These are phyloP conservation scores for Lepus europaeus DNA, from an alignment of 2,113 vertebrate genomes.

Conservation along the genomic window DNA sequence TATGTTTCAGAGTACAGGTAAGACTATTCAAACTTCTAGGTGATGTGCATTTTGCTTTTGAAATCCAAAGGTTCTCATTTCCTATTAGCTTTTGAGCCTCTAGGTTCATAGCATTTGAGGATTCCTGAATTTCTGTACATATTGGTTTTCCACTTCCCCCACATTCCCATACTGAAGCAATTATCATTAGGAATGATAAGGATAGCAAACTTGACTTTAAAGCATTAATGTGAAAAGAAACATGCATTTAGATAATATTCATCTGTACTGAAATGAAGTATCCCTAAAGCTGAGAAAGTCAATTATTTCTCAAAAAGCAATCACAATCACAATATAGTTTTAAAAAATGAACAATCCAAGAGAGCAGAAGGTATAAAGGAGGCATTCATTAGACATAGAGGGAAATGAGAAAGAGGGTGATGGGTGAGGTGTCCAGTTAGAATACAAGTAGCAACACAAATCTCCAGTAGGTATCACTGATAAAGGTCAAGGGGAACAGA, in stretches of 20 bases:
- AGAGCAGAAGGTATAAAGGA: not conserved
- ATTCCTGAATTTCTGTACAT: conserved; percentile 36
- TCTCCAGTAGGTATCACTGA: conserved; percentile 83
- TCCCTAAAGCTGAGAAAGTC: conserved; percentile 40
- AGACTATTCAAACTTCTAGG: not conserved
- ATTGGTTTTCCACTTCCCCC: conserved; percentile 45
- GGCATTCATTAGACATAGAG: conserved; percentile 40
- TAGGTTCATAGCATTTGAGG: conserved; percentile 4
- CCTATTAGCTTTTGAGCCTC: conserved; percentile 5
- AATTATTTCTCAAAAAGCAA: conserved; percentile 68
- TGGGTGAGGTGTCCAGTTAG: conserved; percentile 85
- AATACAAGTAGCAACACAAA: conserved; percentile 78
- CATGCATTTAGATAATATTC: conserved; percentile 7
- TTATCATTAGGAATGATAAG: not conserved
- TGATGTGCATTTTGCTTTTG: conserved; percentile 43
- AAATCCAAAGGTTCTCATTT: conserved; percentile 60
- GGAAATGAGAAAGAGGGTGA: conserved; percentile 77
- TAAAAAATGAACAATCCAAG: conserved; percentile 50
- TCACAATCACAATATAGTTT: not conserved
- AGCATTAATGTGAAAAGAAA: not conserved
- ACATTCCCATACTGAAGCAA: conserved; percentile 21
- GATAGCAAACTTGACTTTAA: conserved; percentile 42
- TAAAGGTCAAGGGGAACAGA: conserved; percentile 90
- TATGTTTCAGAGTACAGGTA: not conserved
- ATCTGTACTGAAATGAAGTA: conserved; percentile 21